Evolutionary conservation across 2,113 vertebrate genomes (phyloP).

Genomic region (Patagioenas fasciata): DNA sequence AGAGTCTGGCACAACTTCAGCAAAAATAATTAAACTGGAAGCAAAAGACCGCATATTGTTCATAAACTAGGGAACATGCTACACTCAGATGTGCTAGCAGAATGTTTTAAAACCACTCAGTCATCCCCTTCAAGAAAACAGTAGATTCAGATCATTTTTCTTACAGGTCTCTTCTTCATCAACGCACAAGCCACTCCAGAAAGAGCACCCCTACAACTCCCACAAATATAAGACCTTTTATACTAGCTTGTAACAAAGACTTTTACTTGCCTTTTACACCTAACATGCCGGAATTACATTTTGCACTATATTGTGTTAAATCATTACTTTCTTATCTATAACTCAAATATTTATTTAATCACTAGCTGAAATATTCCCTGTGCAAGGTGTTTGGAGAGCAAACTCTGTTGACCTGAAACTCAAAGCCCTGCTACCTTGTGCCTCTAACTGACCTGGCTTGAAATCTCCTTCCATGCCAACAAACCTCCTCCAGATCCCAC

Average conservation of each 20-base stretch:
- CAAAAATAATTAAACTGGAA: neutral
- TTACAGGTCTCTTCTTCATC: neutral
- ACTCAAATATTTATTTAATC: neutral
- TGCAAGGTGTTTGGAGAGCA: neutral
- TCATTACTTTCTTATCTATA: neutral
- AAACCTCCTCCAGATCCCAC: rapidly evolving
- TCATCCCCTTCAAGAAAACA: neutral
- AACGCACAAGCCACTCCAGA: neutral
- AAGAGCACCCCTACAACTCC: neutral
- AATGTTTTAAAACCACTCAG: neutral
- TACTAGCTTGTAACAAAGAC: neutral
- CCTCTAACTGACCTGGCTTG: neutral
- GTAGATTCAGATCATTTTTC: neutral
- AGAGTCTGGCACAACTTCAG: neutral
- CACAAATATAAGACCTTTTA: neutral
- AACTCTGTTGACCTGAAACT: neutral
- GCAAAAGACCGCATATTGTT: neutral
- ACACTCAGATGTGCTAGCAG: neutral
- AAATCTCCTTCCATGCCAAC: neutral
- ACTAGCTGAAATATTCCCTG: neutral
- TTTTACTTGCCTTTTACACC: neutral
- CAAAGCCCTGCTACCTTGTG: neutral
- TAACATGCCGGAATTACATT: neutral
- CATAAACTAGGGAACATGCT: neutral
- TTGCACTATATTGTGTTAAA: neutral